Evolutionary conservation across 2,888 invertebrate genomes (phyloP).

Genomic region (Aplocera efformata): DNA sequence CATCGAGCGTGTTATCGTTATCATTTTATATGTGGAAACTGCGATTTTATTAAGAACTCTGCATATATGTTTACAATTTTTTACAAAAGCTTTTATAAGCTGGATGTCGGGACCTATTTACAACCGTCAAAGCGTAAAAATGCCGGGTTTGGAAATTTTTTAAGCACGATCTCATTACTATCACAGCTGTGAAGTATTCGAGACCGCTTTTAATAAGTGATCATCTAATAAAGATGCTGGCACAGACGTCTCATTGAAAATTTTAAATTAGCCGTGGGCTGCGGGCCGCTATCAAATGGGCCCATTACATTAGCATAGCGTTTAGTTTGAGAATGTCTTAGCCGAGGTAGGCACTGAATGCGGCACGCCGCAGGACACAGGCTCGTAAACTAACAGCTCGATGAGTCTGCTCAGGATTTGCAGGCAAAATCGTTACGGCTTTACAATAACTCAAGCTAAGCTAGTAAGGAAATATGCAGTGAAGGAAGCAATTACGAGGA

Average conservation of each 20-base stretch:
- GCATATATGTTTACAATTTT: too few relatives aligned
- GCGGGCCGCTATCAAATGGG: constrained; percentile 63
- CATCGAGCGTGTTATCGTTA: too few relatives aligned
- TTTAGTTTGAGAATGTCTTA: constrained; percentile 69
- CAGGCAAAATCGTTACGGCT: too few relatives aligned
- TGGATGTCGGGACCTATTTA: constrained; percentile 1
- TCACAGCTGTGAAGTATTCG: constrained; percentile 21
- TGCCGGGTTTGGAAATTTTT: constrained; percentile 14
- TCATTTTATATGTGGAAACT: too few relatives aligned
- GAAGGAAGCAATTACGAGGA: too few relatives aligned
- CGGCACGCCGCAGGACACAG: constrained; percentile 47
- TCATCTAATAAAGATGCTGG: constrained; percentile 61
- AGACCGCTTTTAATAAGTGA: constrained; percentile 35
- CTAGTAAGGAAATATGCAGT: too few relatives aligned
- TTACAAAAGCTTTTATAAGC: neutral
- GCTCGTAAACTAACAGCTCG: constrained; percentile 12
- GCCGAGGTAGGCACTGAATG: constrained; percentile 40
- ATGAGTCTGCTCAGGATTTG: constrained; percentile 1
- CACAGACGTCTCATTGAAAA: constrained; percentile 71
- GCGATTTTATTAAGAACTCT: too few relatives aligned
- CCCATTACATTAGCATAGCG: constrained; percentile 77
- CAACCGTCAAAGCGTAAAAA: constrained; percentile 11
- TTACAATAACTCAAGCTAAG: too few relatives aligned
- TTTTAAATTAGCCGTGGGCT: constrained; percentile 71
- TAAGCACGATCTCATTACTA: constrained; percentile 26